Evolutionary conservation across 2,113 vertebrate species (phyloP).

Genomic region (Egretta garzetta): DNA sequence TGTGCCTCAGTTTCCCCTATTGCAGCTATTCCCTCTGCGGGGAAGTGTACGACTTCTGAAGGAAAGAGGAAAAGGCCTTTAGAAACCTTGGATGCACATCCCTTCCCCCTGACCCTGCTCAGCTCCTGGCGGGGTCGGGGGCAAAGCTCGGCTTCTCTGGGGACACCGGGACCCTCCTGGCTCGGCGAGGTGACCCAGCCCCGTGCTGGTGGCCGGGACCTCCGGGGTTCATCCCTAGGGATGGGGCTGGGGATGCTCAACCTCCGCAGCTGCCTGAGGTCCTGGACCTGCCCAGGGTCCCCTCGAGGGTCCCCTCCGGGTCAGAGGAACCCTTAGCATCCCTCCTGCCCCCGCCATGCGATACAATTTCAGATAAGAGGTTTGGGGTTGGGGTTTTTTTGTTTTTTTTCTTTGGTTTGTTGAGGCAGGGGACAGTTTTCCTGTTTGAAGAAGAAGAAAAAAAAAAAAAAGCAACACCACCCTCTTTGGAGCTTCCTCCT

Average conservation of each 20-base stretch:
- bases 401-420: not conserved
- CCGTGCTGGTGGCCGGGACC: fast-evolving
- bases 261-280: not conserved
- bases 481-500: not conserved
- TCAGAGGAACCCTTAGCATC: not conserved
- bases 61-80: not conserved
- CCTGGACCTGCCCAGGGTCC: not conserved
- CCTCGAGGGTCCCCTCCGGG: not conserved
- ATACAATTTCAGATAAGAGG: not conserved
- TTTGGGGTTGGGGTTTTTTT: not conserved
- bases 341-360: fast-evolving
- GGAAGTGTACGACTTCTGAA: fast-evolving
- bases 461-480: not conserved
- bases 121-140: fast-evolving
- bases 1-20: not conserved
- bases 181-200: not conserved
- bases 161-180: not conserved
- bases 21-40: not conserved
- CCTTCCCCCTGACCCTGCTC: not conserved
- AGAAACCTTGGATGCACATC: fast-evolving
- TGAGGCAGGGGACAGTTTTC: not conserved
- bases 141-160: not conserved
- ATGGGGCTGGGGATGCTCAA: not conserved
- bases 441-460: not conserved
- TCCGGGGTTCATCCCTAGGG: not conserved